Evolutionary conservation across 2,888 invertebrate species (phyloP), one percentile per base, ranked within the genome.

Genomic region (Unio pictorum): DNA sequence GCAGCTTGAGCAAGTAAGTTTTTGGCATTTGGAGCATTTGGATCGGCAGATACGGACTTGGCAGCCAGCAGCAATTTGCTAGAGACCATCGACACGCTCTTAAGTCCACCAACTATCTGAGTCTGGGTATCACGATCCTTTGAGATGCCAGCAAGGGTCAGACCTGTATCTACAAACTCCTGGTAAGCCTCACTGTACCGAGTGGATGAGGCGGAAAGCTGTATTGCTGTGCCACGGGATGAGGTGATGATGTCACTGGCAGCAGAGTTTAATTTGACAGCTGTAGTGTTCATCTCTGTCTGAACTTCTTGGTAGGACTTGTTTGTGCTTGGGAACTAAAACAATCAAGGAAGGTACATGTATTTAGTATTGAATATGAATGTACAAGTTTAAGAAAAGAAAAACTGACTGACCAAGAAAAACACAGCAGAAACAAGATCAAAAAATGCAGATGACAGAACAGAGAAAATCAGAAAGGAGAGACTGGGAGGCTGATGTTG

Each of bases 1-100:
- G 96, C 97, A 56, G 96, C 97, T 15, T 94, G 94, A 5, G 95
- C 94, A 55, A 97, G 91, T 81, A 96, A 94, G 90, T 97, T 97
- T 91, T 95, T 95, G 0, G 96, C 95, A 89, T 97, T 97, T 0
- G 97, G 96, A 64, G 96, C 94, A 26, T 93, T 93, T 4, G 97
- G 94, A 91, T 98, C 97, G 81, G 95, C 95, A 15, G 96, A 95
- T 72, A 96, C 94, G 0, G 95, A 94, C 90, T 97, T 97, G 67
- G 97, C 96, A 0, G 96, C 95, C 34, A 94, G 93, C 20, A 98
- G 91, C 20, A 98, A 92, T 75, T 95, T 95, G 71, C 95, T 95
- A 0, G 96, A 96, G 69, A 94, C 95, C 75, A 95, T 94, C 0
- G 96, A 96, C 0, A 98, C 95, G 67, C 94, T 95, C 87, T 95